These are phyloP conservation scores for Cerastis rubricosa DNA, from an alignment of 2,888 invertebrate species.

Conservation along the genomic window DNA sequence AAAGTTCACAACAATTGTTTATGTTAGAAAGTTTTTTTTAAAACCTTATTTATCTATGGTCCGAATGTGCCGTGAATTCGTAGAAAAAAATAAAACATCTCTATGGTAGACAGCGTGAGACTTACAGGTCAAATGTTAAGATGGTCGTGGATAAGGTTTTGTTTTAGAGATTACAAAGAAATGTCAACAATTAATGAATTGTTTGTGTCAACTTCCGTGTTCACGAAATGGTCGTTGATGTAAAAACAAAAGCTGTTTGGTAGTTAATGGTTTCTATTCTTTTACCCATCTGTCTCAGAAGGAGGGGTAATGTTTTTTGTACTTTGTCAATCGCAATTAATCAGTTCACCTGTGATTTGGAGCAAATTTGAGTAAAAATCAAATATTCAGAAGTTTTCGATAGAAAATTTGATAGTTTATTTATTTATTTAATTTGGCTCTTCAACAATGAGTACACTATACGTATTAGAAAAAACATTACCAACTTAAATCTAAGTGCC, in stretches of 20 bases:
- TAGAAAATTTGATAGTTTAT: not conserved
- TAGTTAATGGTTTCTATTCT: not conserved
- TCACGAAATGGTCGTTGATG: not conserved
- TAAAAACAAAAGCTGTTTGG: constrained; percentile 2
- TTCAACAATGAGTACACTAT: too few relatives aligned
- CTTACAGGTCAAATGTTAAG: constrained; percentile 43
- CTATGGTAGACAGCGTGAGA: constrained; percentile 35
- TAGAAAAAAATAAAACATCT: constrained; percentile 33
- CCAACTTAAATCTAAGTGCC: too few relatives aligned
- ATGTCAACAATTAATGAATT: not conserved
- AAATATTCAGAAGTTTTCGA: not conserved
- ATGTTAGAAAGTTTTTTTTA: constrained; percentile 64
- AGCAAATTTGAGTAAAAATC: not conserved
- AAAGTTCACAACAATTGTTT: constrained; percentile 61
- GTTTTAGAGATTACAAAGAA: constrained; percentile 28
- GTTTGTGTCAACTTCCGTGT: constrained; percentile 39
- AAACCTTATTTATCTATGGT: constrained; percentile 34
- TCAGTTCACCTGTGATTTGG: not conserved
- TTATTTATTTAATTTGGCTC: too few relatives aligned
- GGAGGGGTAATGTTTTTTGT: not conserved
- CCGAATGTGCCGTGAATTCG: constrained; percentile 37
- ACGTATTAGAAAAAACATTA: too few relatives aligned
- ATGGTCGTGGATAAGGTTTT: constrained; percentile 6
- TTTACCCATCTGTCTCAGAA: not conserved
- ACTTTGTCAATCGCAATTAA: not conserved